Evolutionary conservation across 1,140 invertebrate genomes (phyloP).

Genomic region (Venturia canescens): DNA sequence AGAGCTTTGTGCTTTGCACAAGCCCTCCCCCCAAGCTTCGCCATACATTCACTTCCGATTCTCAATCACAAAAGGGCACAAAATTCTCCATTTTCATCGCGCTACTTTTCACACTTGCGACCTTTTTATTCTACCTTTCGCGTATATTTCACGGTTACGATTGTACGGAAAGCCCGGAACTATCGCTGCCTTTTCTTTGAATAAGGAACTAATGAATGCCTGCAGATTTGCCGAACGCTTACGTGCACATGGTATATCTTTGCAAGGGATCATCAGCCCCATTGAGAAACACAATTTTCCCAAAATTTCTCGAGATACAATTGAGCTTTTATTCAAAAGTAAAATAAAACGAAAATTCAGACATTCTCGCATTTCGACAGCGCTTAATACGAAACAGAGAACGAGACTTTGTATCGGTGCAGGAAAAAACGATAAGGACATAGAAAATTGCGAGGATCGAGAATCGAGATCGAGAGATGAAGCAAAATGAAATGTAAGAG

Average conservation of each 20-base stretch:
- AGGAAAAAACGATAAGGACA: conserved; percentile 49
- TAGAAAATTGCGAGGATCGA: conserved; percentile 51
- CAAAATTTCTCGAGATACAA: too few species aligned
- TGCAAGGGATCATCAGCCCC: too few species aligned
- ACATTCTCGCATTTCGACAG: background rate
- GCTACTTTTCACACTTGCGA: background rate
- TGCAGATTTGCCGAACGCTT: conserved; percentile 56
- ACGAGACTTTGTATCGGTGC: background rate
- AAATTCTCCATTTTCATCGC: background rate
- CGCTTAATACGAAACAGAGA: background rate
- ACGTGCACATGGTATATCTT: background rate
- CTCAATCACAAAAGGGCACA: background rate
- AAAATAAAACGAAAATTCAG: background rate
- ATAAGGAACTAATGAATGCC: conserved; percentile 77
- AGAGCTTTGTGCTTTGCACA: conserved; percentile 77
- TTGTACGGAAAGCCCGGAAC: conserved; percentile 70
- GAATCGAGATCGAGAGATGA: conserved; percentile 31
- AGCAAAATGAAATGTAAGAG: conserved; percentile 57
- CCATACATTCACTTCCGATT: background rate
- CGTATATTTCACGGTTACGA: background rate
- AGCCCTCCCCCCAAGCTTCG: background rate
- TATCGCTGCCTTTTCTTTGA: conserved; percentile 74
- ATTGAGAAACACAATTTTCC: too few species aligned
- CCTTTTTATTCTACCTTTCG: background rate
- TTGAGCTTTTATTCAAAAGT: background rate